These are phyloP conservation scores for Clarias magur DNA, from an alignment of 2,113 vertebrate genomes.

Conservation along the genomic window DNA sequence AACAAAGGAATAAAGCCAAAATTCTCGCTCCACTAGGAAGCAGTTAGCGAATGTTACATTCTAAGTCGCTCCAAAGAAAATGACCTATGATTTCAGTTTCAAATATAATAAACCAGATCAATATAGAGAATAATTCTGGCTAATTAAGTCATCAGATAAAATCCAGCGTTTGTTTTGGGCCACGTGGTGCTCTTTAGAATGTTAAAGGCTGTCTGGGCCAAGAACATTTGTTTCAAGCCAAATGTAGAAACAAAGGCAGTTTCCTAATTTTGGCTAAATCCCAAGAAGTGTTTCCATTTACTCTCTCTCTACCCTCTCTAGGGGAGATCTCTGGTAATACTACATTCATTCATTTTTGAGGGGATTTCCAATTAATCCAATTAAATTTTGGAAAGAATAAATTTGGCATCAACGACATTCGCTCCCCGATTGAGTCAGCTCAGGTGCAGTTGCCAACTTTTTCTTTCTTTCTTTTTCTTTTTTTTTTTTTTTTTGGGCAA, in stretches of 20 bases:
- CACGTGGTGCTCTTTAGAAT: conserved; percentile 1
- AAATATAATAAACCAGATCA: neutral
- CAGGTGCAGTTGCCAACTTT: conserved; percentile 18
- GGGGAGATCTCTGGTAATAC: neutral
- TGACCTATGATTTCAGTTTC: neutral
- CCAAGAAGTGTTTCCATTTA: conserved; percentile 7
- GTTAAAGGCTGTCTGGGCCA: neutral
- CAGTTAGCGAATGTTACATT: neutral
- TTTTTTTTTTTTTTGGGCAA: neutral
- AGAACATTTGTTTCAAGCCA: neutral
- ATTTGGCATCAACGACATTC: neutral
- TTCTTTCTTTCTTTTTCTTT: neutral
- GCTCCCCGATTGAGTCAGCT: neutral
- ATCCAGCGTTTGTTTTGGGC: conserved; percentile 9
- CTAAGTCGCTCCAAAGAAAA: neutral
- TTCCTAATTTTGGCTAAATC: neutral
- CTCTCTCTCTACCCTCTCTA: neutral
- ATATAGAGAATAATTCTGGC: neutral
- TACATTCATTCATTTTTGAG: conserved; percentile 2
- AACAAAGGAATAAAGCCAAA: neutral
- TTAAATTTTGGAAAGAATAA: conserved; percentile 24
- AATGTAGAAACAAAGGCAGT: neutral
- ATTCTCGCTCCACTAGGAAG: neutral
- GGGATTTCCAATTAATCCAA: conserved; percentile 30
- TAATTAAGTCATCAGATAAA: conserved; percentile 27